Base-by-base conservation (phyloP, 2,888 invertebrate genomes). In the Lepas anatifera region DNA sequence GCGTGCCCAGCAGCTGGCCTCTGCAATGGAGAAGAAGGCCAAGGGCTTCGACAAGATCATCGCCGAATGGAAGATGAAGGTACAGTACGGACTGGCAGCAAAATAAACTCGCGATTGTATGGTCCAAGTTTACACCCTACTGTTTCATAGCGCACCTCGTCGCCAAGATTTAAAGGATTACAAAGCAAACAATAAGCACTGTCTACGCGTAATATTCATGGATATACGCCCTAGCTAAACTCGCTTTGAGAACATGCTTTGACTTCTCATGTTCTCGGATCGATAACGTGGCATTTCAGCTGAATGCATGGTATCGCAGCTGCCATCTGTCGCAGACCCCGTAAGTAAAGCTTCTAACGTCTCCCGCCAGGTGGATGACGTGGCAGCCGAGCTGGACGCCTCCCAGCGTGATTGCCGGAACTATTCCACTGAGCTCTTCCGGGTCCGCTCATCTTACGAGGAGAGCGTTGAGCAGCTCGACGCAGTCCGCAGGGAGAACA, bases 1-100 rank as follows among this genome's bases (percentile, higher is more conserved):
- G 84, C 89, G 97, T 80, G 95, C 97, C 77, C 93, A 94, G 76
- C 89, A 93, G 69, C 89, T 95, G 80, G 95, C 96, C 81, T 91
- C 91, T 80, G 92, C 94, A 75, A 92, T 98, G 79, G 98, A 99
- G 84, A 98, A 98, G 93, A 97, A 96, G 84, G 97, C 98, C 85
- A 96, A 97, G 85, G 94, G 94, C 76, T 99, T 99, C 87, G 99
- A 99, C 87, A 97, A 97, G 85, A 95, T 97, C 84, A 92, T 99
- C 81, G 90, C 93, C 77, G 99, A 99, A 89, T 99, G 99, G 98
- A 97, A 98, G 84, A 90, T 95, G 85, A 98, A 98, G 87, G 80
- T 92, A 22, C 6, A 32, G 11, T 25, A 50, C 27, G n/a, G 18
- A 46, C n/a, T n/a, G n/a, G n/a, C n/a, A n/a, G n/a, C n/a, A n/a